Conservation (phyloP, 1,140 invertebrate species). For the Metaphire vulgaris region DNA sequence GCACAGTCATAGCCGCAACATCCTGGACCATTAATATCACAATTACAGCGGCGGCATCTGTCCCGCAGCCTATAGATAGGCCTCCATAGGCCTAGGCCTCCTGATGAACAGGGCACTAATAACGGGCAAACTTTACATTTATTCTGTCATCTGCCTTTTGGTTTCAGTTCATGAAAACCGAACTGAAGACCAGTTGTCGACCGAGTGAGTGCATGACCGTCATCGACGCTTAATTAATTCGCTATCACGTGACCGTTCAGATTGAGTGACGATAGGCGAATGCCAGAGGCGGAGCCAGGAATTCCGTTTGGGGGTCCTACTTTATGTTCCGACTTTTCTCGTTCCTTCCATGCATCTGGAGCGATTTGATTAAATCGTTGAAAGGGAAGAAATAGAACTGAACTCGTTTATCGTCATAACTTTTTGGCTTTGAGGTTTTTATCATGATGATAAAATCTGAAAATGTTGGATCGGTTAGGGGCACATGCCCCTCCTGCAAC, state of each 20-base stretch:
- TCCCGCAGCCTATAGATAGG: no score
- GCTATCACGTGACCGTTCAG: no score
- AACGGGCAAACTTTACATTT: not conserved
- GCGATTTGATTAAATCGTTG: not conserved
- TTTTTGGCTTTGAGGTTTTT: no score
- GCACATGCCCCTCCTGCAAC: no score
- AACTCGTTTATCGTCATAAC: no score
- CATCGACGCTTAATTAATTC: no score
- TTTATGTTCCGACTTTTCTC: not conserved
- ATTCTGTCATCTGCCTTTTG: not conserved
- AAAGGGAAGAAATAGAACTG: no score
- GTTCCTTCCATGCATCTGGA: not conserved
- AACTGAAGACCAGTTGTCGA: not conserved
- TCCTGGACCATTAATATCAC: not conserved
- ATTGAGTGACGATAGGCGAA: not conserved
- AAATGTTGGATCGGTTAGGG: no score
- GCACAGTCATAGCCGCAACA: not conserved
- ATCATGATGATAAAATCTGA: no score
- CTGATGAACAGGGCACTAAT: not conserved
- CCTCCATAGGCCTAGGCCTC: no score
- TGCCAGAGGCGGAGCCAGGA: not conserved
- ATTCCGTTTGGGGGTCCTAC: not conserved
- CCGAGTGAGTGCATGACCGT: not conserved
- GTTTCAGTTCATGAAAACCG: not conserved
- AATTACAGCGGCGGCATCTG: not conserved